Conservation (phyloP, 2,113 vertebrate genomes). For the Passer montanus region DNA sequence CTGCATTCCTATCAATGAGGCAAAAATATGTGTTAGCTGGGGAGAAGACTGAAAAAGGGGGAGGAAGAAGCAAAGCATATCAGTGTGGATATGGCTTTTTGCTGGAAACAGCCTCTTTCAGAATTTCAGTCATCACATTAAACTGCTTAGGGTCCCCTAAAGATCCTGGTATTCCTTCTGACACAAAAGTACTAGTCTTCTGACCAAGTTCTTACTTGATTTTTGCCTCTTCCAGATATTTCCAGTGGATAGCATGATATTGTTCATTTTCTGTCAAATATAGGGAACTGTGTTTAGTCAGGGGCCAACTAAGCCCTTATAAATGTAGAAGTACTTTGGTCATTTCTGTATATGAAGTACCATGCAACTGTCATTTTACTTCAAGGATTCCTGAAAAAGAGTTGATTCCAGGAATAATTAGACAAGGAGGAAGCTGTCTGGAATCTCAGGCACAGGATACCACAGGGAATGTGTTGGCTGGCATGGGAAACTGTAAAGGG, state of each 20-base stretch:
- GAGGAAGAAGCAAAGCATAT: neutral
- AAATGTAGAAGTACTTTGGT: neutral
- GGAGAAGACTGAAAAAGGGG: neutral
- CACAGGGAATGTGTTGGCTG: slow-evolving; percentile 73
- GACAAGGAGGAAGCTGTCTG: slow-evolving; percentile 86
- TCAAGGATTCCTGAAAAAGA: slow-evolving; percentile 93
- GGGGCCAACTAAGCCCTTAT: neutral
- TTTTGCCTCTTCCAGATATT: neutral
- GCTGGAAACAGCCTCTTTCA: neutral
- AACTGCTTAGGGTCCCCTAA: neutral
- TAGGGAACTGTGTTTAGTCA: neutral
- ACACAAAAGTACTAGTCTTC: neutral
- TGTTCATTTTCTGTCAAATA: neutral
- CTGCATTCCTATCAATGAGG: neutral
- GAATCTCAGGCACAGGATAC: slow-evolving; percentile 83
- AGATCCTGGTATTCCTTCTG: neutral
- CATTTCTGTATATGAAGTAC: neutral
- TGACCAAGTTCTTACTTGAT: neutral
- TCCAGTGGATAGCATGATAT: neutral
- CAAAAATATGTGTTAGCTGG: neutral
- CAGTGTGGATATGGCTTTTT: neutral
- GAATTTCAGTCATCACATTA: neutral
- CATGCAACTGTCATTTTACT: slow-evolving; percentile 4
- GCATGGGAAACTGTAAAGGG: slow-evolving; percentile 83
- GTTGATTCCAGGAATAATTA: slow-evolving; percentile 84